phyloP scores from a whole-genome alignment of 2,888 invertebrate genomes.

The Mythimna vitellina region DNA sequence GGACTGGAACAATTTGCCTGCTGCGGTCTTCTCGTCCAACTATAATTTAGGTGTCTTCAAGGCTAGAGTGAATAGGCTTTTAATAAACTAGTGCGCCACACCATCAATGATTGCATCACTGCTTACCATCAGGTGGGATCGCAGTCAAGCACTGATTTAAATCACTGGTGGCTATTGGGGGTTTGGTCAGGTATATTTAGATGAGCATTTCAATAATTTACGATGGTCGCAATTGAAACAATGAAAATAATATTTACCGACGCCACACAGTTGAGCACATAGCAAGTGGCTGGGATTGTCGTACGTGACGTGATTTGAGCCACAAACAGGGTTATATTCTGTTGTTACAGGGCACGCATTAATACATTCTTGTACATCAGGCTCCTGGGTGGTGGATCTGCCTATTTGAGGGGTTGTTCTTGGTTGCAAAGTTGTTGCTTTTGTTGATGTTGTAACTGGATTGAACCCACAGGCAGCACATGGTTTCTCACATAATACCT shows the following conservation, averaged over 20 bases:
- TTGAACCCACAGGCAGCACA: slow-evolving; percentile 44
- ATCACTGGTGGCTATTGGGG: background rate
- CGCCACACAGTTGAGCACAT: slow-evolving; percentile 82
- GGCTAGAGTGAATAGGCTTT: no score
- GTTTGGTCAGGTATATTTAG: background rate
- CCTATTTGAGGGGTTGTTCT: background rate
- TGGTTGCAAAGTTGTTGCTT: slow-evolving; percentile 14
- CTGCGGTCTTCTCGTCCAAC: no score
- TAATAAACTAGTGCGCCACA: no score
- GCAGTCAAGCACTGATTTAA: no score
- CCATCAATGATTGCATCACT: no score
- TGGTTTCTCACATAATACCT: slow-evolving; percentile 52
- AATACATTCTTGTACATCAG: slow-evolving; percentile 49
- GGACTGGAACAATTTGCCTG: no score
- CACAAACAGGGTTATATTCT: slow-evolving; percentile 86
- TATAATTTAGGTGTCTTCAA: no score
- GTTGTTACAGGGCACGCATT: slow-evolving; percentile 74
- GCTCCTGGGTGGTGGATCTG: slow-evolving; percentile 18
- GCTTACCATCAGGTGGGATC: no score
- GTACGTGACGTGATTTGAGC: slow-evolving; percentile 80
- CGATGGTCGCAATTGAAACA: background rate
- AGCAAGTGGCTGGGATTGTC: slow-evolving; percentile 77
- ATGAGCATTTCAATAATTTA: background rate
- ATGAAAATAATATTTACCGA: slow-evolving; percentile 68
- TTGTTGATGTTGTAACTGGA: slow-evolving; percentile 7